A percentile compares a stretch with the other conserved stretches of the same genome.
Evolutionary conservation across 2,888 invertebrate genomes (phyloP).

Genomic region (Drosophila pseudotakahashii): DNA sequence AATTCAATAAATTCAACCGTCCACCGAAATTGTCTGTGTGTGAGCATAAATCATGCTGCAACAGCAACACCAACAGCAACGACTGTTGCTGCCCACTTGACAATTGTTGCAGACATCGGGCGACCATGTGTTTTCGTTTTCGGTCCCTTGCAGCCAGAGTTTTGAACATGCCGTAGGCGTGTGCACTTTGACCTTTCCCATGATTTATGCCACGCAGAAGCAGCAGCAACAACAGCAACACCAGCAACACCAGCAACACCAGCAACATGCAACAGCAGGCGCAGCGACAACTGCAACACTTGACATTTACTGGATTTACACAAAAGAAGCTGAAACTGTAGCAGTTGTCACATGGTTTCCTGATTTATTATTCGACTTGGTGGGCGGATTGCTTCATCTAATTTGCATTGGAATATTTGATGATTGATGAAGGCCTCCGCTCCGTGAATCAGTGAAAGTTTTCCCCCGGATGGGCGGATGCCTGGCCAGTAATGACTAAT

Average conservation of each 20-base stretch:
- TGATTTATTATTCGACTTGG: conserved; percentile 25
- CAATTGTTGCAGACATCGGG: conserved; percentile 66
- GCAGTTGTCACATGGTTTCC: conserved; percentile 34
- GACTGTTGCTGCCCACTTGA: conserved; percentile 55
- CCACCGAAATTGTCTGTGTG: conserved; percentile 15
- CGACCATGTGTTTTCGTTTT: conserved; percentile 51
- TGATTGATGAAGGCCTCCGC: conserved; percentile 10
- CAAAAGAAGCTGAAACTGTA: conserved; percentile 24
- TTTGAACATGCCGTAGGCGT: conserved; percentile 58
- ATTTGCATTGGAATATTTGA: conserved; percentile 32
- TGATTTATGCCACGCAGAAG: conserved; percentile 61
- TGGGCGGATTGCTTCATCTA: not conserved
- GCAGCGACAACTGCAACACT: conserved; percentile 52
- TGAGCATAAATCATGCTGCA: conserved; percentile 64
- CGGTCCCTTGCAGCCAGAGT: conserved; percentile 3
- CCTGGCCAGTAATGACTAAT: conserved; percentile 46
- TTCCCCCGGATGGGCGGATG: conserved; percentile 36
- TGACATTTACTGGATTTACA: conserved; percentile 56
- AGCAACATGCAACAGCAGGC: conserved; percentile 15
- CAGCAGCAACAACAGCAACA: conserved; percentile 11
- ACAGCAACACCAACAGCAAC: conserved; percentile 8
- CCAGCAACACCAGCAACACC: conserved; percentile 17
- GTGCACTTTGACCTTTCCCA: conserved; percentile 67
- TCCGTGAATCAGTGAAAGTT: conserved; percentile 63
- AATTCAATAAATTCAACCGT: conserved; percentile 19